Evolutionary conservation across 2,888 invertebrate species (phyloP).

Genomic region (Rotaria sp.): DNA sequence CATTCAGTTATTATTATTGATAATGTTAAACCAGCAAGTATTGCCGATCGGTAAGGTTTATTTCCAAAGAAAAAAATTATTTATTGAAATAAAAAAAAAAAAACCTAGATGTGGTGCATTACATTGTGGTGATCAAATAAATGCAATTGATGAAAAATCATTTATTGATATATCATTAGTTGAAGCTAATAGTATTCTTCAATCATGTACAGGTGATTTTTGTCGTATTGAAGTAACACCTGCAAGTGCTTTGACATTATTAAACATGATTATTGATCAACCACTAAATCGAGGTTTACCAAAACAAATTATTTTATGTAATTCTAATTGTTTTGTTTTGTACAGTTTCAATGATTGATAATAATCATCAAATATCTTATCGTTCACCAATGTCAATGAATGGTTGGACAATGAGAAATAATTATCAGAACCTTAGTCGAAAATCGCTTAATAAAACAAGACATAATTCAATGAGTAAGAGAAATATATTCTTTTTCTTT

Average conservation of each 20-base stretch:
- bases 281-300: too few species aligned
- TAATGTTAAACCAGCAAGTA: slow-evolving; percentile 47
- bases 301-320: too few species aligned
- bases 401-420: background rate
- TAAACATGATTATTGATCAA: too few species aligned
- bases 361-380: background rate
- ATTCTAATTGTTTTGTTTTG: too few species aligned
- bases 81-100: background rate
- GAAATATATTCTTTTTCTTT: slow-evolving; percentile 44
- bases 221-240: slow-evolving; percentile 54
- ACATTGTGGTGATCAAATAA: slow-evolving; percentile 77
- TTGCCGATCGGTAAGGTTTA: slow-evolving; percentile 51
- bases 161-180: slow-evolving; percentile 61
- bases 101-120: slow-evolving; percentile 74
- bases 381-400: background rate
- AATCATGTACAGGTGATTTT: slow-evolving; percentile 57
- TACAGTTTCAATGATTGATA: background rate
- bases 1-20: slow-evolving; percentile 30
- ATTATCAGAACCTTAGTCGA: background rate
- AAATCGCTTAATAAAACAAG: background rate
- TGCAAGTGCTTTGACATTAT: background rate
- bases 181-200: slow-evolving; percentile 63
- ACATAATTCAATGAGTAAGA: slow-evolving; percentile 40
- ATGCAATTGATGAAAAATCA: slow-evolving; percentile 77
- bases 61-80: slow-evolving; percentile 7